Percentiles rank a stretch among this genome's conserved stretches.
These are phyloP conservation scores for Aricia agestis DNA, from an alignment of 1,140 invertebrate species.

Conservation along the genomic window DNA sequence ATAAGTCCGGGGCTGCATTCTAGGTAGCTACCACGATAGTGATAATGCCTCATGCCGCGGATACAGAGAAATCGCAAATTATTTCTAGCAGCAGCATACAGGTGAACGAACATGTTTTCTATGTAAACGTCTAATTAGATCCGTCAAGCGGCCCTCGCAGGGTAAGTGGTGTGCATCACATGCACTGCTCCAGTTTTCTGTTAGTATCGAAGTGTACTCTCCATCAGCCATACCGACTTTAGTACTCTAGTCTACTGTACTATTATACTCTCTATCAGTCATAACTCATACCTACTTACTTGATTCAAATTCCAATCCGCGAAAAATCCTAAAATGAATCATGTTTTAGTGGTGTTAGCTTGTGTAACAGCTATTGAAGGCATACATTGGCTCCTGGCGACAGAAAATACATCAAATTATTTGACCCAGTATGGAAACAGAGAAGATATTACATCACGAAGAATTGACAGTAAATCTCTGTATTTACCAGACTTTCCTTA, in stretches of 20 bases:
- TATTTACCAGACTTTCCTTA: background rate
- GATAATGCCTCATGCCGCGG: too few species aligned
- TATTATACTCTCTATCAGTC: too few species aligned
- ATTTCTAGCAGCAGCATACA: constrained; percentile 29
- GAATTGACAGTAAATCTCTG: background rate
- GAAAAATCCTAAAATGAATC: background rate
- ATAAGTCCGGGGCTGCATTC: too few species aligned
- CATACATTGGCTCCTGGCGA: background rate
- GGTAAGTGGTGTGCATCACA: constrained; percentile 22
- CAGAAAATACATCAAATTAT: background rate
- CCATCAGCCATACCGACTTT: background rate
- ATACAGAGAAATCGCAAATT: too few species aligned
- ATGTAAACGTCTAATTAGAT: constrained; percentile 53
- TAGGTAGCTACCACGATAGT: too few species aligned
- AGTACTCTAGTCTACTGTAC: too few species aligned
- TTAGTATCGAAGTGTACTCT: constrained; percentile 2
- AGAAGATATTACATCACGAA: background rate
- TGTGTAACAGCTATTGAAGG: background rate
- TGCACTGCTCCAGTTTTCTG: constrained; percentile 25
- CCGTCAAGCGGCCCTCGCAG: constrained; percentile 40
- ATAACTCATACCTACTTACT: too few species aligned
- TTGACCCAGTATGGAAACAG: background rate
- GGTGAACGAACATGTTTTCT: constrained; percentile 53
- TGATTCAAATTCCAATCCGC: too few species aligned
- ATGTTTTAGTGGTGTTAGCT: background rate